Evolutionary conservation across 2,797 vertebrate genomes (phyloP), one percentile per base, ranked within the genome.

Genomic region (Galaxias olidus): DNA sequence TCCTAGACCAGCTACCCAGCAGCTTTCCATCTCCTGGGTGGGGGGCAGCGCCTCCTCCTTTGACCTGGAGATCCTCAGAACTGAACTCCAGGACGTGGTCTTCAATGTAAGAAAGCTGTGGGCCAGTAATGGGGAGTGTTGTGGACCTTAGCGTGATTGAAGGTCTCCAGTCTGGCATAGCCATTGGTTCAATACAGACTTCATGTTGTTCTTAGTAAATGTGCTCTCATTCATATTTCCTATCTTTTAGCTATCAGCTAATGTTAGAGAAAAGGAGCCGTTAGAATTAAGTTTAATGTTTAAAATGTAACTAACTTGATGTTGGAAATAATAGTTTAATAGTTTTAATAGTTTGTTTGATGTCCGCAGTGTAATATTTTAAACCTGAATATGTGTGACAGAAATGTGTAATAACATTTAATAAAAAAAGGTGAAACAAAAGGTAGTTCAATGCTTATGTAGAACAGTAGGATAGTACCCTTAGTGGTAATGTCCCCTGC

Each of bases 21-120:
- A 87, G 12, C 75, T 93, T 1, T 77, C 72, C 45, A 71, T 92
- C 61, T 87, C 88, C 51, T 93, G 92, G 92, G 52, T 67, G 15
- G 87, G 88, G 59, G 84, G 88, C 68, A 52, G 44, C 9, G 73
- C 76, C 4, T 65, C 77, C 0, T 74, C 77, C 7, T 91, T 91
- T 68, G 91, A 93, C 75, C 55, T 93, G 50, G 71, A 90, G 69
- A 89, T 93, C 65, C 80, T 86, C 14, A 84, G 87, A 76, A 89
- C 87, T 17, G 91, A 93, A 69, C 49, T 90, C 43, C 89, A 85
- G 74, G 71, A 86, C 65, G 88, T 76, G 0, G 78, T 89, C 57
- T 83, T 91, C 61, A 86, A 88, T 1, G 92, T 93, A 82, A 90
- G 91, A 54, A 30, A 6, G 3, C 30, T 30, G 30, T 30, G 30